phyloP scores from a whole-genome alignment of 2,888 invertebrate genomes.

The Cataglyphis albicans region DNA sequence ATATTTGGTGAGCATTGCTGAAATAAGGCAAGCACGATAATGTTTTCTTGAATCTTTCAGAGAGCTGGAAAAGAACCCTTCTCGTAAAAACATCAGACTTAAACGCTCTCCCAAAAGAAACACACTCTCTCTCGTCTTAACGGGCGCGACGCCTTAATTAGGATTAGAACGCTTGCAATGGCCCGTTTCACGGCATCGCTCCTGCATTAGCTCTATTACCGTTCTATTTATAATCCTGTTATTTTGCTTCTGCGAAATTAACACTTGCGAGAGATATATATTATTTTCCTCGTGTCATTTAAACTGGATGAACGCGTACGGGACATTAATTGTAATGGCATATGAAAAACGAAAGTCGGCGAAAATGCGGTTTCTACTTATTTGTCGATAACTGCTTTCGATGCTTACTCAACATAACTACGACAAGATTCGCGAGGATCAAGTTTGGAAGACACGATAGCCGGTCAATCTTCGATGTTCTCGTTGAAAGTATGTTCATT shows the following conservation, averaged over 20 bases:
- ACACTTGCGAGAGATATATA: conserved; percentile 6
- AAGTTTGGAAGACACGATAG: not conserved
- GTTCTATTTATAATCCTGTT: conserved; percentile 34
- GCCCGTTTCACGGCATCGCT: not conserved
- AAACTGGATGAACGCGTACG: not conserved
- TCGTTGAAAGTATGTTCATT: not conserved
- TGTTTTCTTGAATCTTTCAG: not conserved
- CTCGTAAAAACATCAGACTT: not conserved
- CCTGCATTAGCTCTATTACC: conserved; percentile 11
- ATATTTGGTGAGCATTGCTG: not conserved
- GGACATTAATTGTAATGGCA: not conserved
- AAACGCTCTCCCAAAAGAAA: conserved; percentile 10
- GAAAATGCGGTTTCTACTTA: conserved; percentile 40
- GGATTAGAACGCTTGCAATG: conserved; percentile 30
- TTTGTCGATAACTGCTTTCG: conserved; percentile 47
- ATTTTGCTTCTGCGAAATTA: conserved; percentile 28
- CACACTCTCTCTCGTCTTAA: conserved; percentile 19
- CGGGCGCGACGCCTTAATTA: conserved; percentile 46
- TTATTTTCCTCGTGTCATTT: not conserved
- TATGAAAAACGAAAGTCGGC: conserved; percentile 22
- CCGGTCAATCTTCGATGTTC: not conserved
- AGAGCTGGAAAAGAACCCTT: not conserved
- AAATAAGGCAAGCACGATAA: conserved; percentile 5
- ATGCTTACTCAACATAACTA: not conserved
- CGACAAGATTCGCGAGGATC: not conserved